Base-by-base conservation (phyloP, 2,888 invertebrate genomes). In the Cheilosia variabilis region DNA sequence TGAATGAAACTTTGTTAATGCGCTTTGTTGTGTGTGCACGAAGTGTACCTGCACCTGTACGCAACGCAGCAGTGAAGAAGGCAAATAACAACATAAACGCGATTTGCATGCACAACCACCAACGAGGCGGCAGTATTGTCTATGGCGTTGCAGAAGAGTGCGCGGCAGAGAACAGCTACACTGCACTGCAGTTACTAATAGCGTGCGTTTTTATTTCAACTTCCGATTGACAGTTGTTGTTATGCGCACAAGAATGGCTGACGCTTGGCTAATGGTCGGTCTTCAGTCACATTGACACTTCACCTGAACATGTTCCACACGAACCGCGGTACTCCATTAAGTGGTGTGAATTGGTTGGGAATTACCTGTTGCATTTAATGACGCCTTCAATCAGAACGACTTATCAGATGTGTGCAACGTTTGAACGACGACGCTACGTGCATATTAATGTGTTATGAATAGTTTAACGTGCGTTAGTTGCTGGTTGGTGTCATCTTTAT, bases 141-240 rank as follows among this genome's bases (percentile, higher is more conserved):
- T 9, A 50, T 7, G 4, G 31, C 62, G 22, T 69, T 55, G 37
- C 37, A 72, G 78, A 37, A 37, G 37, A 37, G 47, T 22, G 63
- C 58, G 19, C 55, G 71, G 22, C 45, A 37, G 13, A 37, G 37
- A 13, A 4, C 37, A 13, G 9, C 13, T 37, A 4, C 10, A 31
- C 60, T 34, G 17, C 45, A n/a, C 34, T 34, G 53, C 55, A 27
- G 37, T 58, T n/a, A 45, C 62, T 72, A 77, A 77, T 77, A 57
- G 69, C 53, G 5, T 75, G 73, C 53, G 69, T 73, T 79, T 79
- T 73, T 69, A 58, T 65, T 69, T 55, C 55, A 75, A 75, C 79
- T 84, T 84, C 83, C 83, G 79, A 84, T 79, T 84, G 83, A 69
- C 79, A 73, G 78, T 50, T 37, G 31, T 34, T 37, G 37, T 37